Evolutionary conservation across 2,888 invertebrate species (phyloP).

Genomic region (Xylophagus ater): DNA sequence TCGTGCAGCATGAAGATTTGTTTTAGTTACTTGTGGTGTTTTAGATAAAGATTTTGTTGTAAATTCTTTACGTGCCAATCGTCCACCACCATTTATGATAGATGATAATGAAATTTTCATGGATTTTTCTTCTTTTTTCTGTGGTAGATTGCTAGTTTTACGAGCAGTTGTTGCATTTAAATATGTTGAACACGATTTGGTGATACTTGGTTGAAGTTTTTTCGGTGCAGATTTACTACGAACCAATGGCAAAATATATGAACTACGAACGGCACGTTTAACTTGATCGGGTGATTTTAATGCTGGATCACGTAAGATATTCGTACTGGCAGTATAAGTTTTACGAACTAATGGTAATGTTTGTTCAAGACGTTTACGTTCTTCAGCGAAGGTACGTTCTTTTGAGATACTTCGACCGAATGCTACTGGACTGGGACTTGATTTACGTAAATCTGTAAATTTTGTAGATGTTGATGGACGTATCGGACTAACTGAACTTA

Average conservation of each 20-base stretch:
- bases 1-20: conserved; percentile 16
- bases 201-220: conserved; percentile 13
- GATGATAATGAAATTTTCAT: conserved; percentile 11
- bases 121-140: conserved; percentile 14
- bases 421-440: conserved; percentile 39
- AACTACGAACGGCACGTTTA: conserved; percentile 39
- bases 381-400: conserved; percentile 47
- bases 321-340: conserved; percentile 37
- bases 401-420: conserved; percentile 41
- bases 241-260: conserved; percentile 28
- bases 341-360: conserved; percentile 30
- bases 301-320: conserved; percentile 42
- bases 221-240: conserved; percentile 36
- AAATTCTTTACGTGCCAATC: not conserved
- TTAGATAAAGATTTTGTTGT: conserved; percentile 18
- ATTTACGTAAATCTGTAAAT: conserved; percentile 26
- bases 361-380: conserved; percentile 42
- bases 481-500: conserved; percentile 32
- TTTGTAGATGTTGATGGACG: conserved; percentile 16
- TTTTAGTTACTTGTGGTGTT: conserved; percentile 16
- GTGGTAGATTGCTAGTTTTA: conserved; percentile 10
- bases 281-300: conserved; percentile 49
- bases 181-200: conserved; percentile 2
- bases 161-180: conserved; percentile 2
- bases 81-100: conserved; percentile 5